Evolutionary conservation across 2,888 invertebrate species (phyloP).

Genomic region (Nasonia oneida): DNA sequence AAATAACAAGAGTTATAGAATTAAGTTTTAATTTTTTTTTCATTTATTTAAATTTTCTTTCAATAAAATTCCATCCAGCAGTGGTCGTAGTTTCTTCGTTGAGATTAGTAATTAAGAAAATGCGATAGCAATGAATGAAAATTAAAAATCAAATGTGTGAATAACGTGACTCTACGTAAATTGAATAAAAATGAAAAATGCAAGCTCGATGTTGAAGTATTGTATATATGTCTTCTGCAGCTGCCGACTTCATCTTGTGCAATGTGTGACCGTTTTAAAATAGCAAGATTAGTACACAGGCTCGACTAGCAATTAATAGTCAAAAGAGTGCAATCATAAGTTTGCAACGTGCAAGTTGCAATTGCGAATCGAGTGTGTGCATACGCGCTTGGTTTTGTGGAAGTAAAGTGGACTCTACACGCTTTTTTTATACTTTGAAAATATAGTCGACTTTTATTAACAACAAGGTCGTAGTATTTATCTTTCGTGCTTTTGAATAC

Average conservation of each 20-base stretch:
- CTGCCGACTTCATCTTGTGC: constrained; percentile 33
- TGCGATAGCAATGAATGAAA: not conserved
- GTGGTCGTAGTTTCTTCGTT: not conserved
- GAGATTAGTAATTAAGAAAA: constrained; percentile 2
- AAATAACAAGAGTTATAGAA: constrained; percentile 57
- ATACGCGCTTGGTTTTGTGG: constrained; percentile 26
- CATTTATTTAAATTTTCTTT: constrained; percentile 57
- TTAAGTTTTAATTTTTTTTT: constrained; percentile 49
- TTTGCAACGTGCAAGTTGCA: constrained; percentile 16
- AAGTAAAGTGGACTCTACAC: constrained; percentile 47
- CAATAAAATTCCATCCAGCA: constrained; percentile 38
- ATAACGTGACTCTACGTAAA: not conserved
- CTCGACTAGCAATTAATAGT: constrained; percentile 24
- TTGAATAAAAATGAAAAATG: not conserved
- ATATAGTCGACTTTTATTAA: constrained; percentile 53
- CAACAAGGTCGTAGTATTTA: constrained; percentile 45
- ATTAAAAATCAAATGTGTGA: constrained; percentile 29
- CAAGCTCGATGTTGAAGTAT: not conserved
- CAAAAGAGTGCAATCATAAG: not conserved
- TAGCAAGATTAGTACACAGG: not conserved
- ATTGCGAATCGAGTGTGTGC: constrained; percentile 37
- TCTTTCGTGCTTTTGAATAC: not conserved
- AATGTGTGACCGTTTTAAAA: not conserved
- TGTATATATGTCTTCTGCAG: constrained; percentile 14
- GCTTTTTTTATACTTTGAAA: constrained; percentile 19